A percentile compares a stretch with the other conserved stretches of the same genome.
Conservation (phyloP, 2,888 invertebrate species). For the Seira sanloemensis region DNA sequence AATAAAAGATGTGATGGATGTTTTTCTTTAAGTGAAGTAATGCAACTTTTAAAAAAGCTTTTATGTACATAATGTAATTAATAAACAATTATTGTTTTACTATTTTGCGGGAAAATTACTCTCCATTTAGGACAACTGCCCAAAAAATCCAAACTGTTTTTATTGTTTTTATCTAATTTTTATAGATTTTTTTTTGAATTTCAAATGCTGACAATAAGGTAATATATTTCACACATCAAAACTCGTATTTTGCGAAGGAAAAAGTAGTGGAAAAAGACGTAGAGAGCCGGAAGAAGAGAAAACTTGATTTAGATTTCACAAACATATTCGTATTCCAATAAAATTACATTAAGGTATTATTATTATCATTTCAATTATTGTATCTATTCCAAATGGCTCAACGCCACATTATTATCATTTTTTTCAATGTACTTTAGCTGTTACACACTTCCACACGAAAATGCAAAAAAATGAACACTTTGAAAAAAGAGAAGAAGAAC, state of each 20-base stretch:
- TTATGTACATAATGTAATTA: too few relatives aligned
- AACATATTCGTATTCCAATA: too few relatives aligned
- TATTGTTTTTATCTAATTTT: constrained; percentile 52
- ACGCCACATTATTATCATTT: neutral
- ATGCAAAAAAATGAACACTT: neutral
- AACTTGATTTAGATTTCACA: too few relatives aligned
- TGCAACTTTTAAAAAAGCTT: too few relatives aligned
- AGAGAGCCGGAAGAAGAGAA: constrained; percentile 18
- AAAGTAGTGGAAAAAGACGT: constrained; percentile 10
- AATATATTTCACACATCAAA: constrained; percentile 10
- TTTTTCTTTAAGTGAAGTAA: too few relatives aligned
- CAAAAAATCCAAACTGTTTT: constrained; percentile 61
- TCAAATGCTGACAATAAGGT: constrained; percentile 7
- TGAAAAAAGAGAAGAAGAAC: neutral
- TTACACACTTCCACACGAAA: neutral
- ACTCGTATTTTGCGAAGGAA: constrained; percentile 11
- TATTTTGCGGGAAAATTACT: too few relatives aligned
- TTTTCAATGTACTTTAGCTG: neutral
- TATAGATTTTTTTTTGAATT: constrained; percentile 23
- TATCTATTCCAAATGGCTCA: neutral
- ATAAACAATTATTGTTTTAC: too few relatives aligned
- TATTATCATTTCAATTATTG: constrained; percentile 21
- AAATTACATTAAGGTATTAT: neutral
- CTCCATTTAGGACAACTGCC: constrained; percentile 64
- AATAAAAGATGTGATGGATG: too few relatives aligned